A percentile compares a stretch with the other conserved stretches of the same genome.
phyloP scores from a whole-genome alignment of 1,140 invertebrate species.

The Anastrepha obliqua region DNA sequence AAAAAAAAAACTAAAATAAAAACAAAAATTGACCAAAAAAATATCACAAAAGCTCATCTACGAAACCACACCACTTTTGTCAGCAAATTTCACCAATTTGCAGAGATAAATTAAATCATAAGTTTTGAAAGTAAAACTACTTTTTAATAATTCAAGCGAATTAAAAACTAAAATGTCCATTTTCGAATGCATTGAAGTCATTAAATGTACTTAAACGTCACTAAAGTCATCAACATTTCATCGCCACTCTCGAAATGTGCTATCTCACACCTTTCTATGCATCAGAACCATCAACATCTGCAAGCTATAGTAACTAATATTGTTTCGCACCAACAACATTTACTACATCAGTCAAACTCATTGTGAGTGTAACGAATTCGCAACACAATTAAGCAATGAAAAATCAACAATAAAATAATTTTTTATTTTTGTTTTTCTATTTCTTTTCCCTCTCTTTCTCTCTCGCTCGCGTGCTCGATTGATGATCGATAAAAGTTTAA shows the following conservation, averaged over 20 bases:
- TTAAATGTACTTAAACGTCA: constrained; percentile 40
- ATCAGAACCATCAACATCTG: constrained; percentile 24
- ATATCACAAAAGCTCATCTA: constrained; percentile 41
- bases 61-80: constrained; percentile 51
- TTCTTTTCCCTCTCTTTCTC: constrained; percentile 43
- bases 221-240: constrained; percentile 22
- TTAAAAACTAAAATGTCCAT: neutral
- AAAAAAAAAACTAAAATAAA: neutral
- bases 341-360: constrained; percentile 45
- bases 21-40: neutral
- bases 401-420: constrained; percentile 45
- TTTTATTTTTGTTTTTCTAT: constrained; percentile 52
- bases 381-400: constrained; percentile 22
- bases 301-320: constrained; percentile 14
- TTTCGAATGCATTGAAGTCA: neutral
- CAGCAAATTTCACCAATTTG: constrained; percentile 5
- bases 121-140: too few relatives aligned
- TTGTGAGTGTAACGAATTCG: constrained; percentile 37
- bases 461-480: constrained; percentile 19
- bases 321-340: constrained; percentile 22
- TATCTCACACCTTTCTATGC: constrained; percentile 19
- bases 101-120: neutral
- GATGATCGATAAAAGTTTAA: constrained; percentile 19
- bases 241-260: constrained; percentile 32
- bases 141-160: neutral